These are phyloP conservation scores for Phocides pigmalion DNA, from an alignment of 1,140 invertebrate species.

Conservation along the genomic window DNA sequence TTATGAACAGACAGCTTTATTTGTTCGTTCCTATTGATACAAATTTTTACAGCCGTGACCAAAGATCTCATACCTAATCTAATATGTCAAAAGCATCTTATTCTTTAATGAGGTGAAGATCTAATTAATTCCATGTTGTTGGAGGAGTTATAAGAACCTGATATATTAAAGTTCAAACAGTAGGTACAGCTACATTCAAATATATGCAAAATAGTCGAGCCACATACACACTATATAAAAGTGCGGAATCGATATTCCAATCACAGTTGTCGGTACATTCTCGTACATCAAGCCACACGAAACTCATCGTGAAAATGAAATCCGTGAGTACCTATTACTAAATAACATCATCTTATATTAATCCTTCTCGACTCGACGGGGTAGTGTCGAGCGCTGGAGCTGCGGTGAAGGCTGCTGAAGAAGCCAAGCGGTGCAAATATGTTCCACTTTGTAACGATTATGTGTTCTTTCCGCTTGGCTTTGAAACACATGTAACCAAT, in stretches of 20 bases:
- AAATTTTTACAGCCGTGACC: no score
- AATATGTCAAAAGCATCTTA: neutral
- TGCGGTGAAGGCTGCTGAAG: neutral
- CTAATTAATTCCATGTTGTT: slow-evolving; percentile 1
- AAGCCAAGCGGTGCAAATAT: no score
- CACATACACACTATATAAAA: slow-evolving; percentile 48
- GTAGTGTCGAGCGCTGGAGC: no score
- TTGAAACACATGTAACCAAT: no score
- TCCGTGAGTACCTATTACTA: slow-evolving; percentile 51
- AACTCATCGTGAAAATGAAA: slow-evolving; percentile 52
- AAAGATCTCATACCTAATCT: no score
- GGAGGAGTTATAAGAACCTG: slow-evolving; percentile 1
- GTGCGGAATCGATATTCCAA: slow-evolving; percentile 40
- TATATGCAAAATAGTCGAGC: slow-evolving; percentile 47
- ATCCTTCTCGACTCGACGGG: neutral
- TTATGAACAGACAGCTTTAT: no score
- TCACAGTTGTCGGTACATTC: slow-evolving; percentile 50
- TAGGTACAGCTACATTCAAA: slow-evolving; percentile 31
- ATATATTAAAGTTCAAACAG: slow-evolving; percentile 1
- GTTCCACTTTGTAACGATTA: no score
- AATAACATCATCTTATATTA: neutral
- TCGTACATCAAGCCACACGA: slow-evolving; percentile 36
- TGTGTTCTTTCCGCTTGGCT: no score
- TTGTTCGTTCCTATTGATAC: no score
- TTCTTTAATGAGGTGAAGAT: slow-evolving; percentile 2